Conservation (phyloP, 1,140 invertebrate genomes). For the Scylla paramamosain region DNA sequence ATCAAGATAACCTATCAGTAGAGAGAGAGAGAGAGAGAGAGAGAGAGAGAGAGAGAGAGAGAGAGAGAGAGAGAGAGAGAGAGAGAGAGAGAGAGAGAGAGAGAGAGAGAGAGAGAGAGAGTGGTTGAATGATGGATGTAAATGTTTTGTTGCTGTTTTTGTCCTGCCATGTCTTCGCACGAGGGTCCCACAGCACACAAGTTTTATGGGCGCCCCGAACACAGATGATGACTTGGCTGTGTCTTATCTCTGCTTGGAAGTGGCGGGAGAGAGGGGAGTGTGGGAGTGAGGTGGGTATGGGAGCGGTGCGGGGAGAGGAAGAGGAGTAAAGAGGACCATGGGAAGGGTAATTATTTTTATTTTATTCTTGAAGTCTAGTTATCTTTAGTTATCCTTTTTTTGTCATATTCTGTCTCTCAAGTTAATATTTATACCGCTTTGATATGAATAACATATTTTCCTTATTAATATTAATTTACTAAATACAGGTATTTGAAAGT, state of each 20-base stretch:
- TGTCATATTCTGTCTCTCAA: too few relatives aligned
- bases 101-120: slow-evolving; percentile 20
- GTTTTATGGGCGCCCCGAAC: not conserved
- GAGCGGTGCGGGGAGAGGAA: not conserved
- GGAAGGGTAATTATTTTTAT: not conserved
- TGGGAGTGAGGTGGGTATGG: not conserved
- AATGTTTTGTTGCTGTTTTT: not conserved
- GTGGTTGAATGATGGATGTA: not conserved
- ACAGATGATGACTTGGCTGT: not conserved
- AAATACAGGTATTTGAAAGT: not conserved
- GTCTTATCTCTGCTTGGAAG: not conserved
- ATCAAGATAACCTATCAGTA: not conserved
- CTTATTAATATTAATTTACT: not conserved
- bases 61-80: slow-evolving; percentile 13
- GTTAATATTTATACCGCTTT: not conserved
- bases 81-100: slow-evolving; percentile 20
- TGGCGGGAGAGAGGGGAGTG: not conserved
- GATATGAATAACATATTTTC: not conserved
- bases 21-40: too few relatives aligned
- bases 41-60: not conserved
- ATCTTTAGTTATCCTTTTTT: not conserved
- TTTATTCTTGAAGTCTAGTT: not conserved
- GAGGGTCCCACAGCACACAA: not conserved
- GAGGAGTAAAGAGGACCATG: not conserved
- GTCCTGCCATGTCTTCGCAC: not conserved